A percentile compares a stretch with the other conserved stretches of the same genome.
phyloP scores from a whole-genome alignment of 2,113 vertebrate genomes.

The Nibea albiflora region DNA sequence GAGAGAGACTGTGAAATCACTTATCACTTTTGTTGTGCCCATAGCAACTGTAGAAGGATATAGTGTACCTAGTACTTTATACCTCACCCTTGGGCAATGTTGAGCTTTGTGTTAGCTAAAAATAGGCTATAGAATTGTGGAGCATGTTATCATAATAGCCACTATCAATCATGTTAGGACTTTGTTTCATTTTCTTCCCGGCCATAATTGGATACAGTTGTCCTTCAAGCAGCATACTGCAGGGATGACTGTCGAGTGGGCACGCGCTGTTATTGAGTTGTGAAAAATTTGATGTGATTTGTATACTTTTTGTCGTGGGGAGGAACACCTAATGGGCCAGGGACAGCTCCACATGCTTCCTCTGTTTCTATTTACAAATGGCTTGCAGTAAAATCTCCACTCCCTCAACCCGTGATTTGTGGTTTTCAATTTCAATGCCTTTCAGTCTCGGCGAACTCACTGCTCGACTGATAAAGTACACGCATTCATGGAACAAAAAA shows the following conservation, averaged over 20 bases:
- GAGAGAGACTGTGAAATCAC: not conserved
- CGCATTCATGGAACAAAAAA: conserved; percentile 33
- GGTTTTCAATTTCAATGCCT: conserved; percentile 54
- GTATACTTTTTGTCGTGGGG: conserved; percentile 20
- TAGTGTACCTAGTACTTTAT: not conserved
- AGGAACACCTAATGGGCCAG: conserved; percentile 33
- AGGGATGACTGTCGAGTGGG: not conserved
- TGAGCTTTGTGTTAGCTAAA: not conserved
- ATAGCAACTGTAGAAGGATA: not conserved
- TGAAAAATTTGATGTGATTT: conserved; percentile 29
- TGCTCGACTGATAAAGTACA: conserved; percentile 24
- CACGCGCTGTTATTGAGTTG: conserved; percentile 15
- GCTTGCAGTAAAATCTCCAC: conserved; percentile 26
- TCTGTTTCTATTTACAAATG: conserved; percentile 41
- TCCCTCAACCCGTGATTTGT: conserved; percentile 48
- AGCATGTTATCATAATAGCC: conserved; percentile 7
- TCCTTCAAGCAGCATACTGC: conserved; percentile 9
- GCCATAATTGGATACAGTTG: conserved; percentile 28
- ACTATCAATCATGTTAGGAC: not conserved
- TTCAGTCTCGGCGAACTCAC: conserved; percentile 38
- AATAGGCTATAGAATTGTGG: not conserved
- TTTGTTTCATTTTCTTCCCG: conserved; percentile 1
- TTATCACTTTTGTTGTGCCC: not conserved
- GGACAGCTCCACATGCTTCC: conserved; percentile 25
- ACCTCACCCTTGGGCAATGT: not conserved